A percentile compares a stretch with the other conserved stretches of the same genome.
These are phyloP conservation scores for Uropsilus gracilis DNA, from an alignment of 2,113 vertebrate species.

Conservation along the genomic window DNA sequence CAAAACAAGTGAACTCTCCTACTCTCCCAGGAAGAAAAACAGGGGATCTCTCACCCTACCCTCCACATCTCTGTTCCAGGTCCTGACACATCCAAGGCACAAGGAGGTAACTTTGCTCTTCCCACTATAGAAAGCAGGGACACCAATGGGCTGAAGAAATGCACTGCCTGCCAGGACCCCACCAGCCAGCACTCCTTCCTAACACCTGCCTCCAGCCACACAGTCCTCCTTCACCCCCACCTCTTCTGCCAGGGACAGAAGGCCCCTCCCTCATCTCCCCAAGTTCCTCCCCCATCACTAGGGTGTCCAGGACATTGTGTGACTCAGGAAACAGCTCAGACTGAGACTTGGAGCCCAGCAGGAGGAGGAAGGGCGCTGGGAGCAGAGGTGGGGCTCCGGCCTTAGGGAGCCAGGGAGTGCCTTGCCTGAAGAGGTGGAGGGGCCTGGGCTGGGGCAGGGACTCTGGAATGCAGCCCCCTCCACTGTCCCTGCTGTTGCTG, in stretches of 20 bases:
- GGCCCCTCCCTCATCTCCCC: slow-evolving; percentile 72
- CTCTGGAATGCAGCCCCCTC: slow-evolving; percentile 70
- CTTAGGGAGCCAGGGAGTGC: slow-evolving; percentile 31
- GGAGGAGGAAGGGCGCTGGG: slow-evolving; percentile 57
- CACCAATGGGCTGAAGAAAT: background rate
- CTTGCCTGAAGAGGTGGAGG: background rate
- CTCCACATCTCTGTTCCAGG: background rate
- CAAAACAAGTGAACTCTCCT: background rate
- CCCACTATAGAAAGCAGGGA: background rate
- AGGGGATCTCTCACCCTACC: background rate
- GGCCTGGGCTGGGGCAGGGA: background rate
- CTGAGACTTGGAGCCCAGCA: slow-evolving; percentile 36
- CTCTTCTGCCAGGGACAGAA: slow-evolving; percentile 45
- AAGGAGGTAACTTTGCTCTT: background rate
- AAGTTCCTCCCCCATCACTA: slow-evolving; percentile 60
- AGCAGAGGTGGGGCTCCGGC: slow-evolving; percentile 44
- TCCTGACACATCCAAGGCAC: background rate
- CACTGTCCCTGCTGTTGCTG: background rate
- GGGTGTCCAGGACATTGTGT: slow-evolving; percentile 82
- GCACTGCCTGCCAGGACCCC: background rate
- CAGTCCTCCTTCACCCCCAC: background rate
- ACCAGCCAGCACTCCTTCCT: background rate
- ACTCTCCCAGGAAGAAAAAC: background rate
- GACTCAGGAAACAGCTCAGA: slow-evolving; percentile 82
- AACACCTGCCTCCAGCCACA: background rate